Evolutionary conservation across 2,113 vertebrate genomes (phyloP).

Genomic region (Piliocolobus tephrosceles): DNA sequence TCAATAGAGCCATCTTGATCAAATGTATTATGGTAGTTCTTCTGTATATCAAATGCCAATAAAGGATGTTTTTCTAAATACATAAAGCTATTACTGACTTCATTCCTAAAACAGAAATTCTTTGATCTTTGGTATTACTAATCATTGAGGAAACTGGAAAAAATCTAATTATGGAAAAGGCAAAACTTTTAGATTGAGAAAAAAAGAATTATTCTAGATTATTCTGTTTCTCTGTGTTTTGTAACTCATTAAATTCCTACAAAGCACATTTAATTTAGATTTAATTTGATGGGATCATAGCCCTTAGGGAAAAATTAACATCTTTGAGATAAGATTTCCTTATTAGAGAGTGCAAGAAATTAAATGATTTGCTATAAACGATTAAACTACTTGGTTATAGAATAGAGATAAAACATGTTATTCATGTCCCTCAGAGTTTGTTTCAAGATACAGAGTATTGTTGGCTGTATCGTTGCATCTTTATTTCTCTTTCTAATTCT

Average conservation of each 20-base stretch:
- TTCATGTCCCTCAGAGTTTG: background rate
- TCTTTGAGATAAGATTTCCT: constrained; percentile 40
- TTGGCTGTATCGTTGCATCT: background rate
- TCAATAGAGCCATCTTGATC: background rate
- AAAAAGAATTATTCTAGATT: constrained; percentile 28
- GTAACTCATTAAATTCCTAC: constrained; percentile 47
- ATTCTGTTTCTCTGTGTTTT: constrained; percentile 52
- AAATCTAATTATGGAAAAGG: constrained; percentile 28
- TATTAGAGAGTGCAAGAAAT: constrained; percentile 39
- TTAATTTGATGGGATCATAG: constrained; percentile 52
- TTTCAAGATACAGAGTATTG: background rate
- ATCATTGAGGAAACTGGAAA: background rate
- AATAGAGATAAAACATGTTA: constrained; percentile 10
- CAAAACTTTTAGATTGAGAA: constrained; percentile 21
- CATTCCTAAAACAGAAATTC: background rate
- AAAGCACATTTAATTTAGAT: constrained; percentile 57
- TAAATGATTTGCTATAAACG: background rate
- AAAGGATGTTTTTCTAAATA: constrained; percentile 30
- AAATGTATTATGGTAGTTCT: background rate
- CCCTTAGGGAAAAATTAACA: constrained; percentile 37
- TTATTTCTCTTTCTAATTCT: background rate
- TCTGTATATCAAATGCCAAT: background rate
- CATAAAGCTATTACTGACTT: background rate
- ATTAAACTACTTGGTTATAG: constrained; percentile 17
- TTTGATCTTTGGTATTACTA: constrained; percentile 1